A percentile compares a stretch with the other conserved stretches of the same genome.
Conservation (phyloP, 2,888 invertebrate species). For the Aradus depressus region DNA sequence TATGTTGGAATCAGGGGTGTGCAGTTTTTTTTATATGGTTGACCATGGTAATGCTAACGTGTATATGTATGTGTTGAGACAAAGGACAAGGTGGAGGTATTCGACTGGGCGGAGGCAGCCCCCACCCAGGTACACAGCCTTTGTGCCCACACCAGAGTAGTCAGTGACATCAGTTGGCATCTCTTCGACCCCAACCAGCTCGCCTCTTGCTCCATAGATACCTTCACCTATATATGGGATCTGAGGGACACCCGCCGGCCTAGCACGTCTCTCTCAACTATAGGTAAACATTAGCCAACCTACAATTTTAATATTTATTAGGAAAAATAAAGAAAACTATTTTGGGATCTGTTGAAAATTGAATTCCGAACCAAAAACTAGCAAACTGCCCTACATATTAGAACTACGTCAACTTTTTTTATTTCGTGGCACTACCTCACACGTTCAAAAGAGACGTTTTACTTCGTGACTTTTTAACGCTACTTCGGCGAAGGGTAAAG, state of each 20-base stretch:
- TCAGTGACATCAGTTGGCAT: slow-evolving; percentile 90
- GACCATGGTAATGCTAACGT: neutral
- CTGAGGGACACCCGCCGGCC: slow-evolving; percentile 75
- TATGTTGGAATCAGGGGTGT: no score
- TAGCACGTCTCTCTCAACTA: slow-evolving; percentile 70
- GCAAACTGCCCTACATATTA: no score
- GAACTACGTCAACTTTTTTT: no score
- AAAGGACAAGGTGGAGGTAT: slow-evolving; percentile 76
- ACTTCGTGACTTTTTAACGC: no score
- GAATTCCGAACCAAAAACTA: no score
- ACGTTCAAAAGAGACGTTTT: no score
- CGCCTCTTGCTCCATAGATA: slow-evolving; percentile 87
- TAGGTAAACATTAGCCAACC: slow-evolving; percentile 59
- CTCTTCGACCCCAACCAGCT: slow-evolving; percentile 59
- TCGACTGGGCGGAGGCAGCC: slow-evolving; percentile 61
- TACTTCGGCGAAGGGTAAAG: no score
- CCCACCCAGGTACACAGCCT: slow-evolving; percentile 60
- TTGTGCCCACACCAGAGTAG: slow-evolving; percentile 71
- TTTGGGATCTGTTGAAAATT: no score
- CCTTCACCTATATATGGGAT: slow-evolving; percentile 90
- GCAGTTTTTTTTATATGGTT: no score
- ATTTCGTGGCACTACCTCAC: no score
- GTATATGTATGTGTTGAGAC: slow-evolving; percentile 52
- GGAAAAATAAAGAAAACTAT: no score
- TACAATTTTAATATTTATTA: no score